A percentile compares a stretch with the other conserved stretches of the same genome.
Evolutionary conservation across 2,888 invertebrate genomes (phyloP).

Genomic region (Mimachlamys varia): DNA sequence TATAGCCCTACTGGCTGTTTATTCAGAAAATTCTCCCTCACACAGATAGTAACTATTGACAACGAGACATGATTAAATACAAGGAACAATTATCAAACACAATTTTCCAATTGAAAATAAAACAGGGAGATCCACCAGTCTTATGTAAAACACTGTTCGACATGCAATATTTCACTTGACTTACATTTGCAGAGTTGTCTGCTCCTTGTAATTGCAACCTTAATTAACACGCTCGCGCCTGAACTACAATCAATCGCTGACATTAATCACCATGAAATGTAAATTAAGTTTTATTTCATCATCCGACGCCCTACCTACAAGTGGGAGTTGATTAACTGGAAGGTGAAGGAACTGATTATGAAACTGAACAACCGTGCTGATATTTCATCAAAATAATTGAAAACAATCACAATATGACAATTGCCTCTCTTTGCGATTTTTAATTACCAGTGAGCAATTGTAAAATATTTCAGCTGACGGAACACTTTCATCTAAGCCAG

Average conservation of each 20-base stretch:
- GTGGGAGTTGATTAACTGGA: neutral
- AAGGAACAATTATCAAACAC: too few species aligned
- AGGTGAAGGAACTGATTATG: neutral
- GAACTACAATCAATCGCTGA: neutral
- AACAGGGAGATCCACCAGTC: too few species aligned
- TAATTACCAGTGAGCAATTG: slow-evolving; percentile 5
- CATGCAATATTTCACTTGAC: too few species aligned
- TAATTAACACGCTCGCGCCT: neutral
- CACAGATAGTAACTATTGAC: too few species aligned
- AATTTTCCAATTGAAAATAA: too few species aligned
- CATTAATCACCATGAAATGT: slow-evolving; percentile 27
- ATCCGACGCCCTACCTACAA: neutral
- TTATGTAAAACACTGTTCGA: too few species aligned
- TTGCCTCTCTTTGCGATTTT: slow-evolving; percentile 16
- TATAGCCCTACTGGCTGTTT: too few species aligned
- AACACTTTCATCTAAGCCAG: neutral
- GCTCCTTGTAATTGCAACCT: neutral
- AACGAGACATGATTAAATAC: too few species aligned
- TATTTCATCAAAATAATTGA: slow-evolving; percentile 34
- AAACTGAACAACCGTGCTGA: neutral
- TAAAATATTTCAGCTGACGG: neutral
- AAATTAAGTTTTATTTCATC: slow-evolving; percentile 18
- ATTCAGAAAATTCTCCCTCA: too few species aligned
- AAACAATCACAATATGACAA: slow-evolving; percentile 26
- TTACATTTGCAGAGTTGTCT: neutral